phyloP scores from a whole-genome alignment of 1,140 invertebrate genomes.

The Heterodera schachtii region DNA sequence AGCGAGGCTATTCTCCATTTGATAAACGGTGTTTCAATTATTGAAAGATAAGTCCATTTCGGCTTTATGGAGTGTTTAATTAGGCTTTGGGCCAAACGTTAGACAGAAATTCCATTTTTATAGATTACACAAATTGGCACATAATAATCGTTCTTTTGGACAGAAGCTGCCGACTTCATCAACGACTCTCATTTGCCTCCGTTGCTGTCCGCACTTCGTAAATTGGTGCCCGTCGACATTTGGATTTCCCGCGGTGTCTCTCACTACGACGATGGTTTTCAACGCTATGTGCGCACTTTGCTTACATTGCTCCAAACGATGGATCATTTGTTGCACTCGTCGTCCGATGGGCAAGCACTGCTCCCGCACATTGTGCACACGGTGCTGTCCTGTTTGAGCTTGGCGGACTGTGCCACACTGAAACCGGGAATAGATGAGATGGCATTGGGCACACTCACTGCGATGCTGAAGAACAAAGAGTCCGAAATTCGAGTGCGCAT shows the following conservation, averaged over 20 bases:
- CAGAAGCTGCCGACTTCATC: constrained; percentile 29
- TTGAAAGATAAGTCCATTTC: no score
- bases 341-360: neutral
- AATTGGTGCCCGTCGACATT: neutral
- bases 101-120: neutral
- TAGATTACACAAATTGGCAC: constrained; percentile 3
- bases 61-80: no score
- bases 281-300: constrained; percentile 5
- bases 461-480: constrained; percentile 21
- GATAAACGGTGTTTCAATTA: neutral
- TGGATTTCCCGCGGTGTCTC: constrained; percentile 1
- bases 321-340: constrained; percentile 19
- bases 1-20: neutral
- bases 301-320: constrained; percentile 1
- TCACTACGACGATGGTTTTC: neutral
- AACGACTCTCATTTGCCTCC: neutral
- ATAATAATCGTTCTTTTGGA: neutral
- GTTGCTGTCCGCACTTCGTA: constrained; percentile 14
- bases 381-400: constrained; percentile 1
- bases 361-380: constrained; percentile 8
- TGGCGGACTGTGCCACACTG: neutral
- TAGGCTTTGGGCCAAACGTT: no score
- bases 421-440: neutral
- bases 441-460: constrained; percentile 21
- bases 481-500: neutral